phyloP scores from a whole-genome alignment of 2,888 invertebrate genomes.

The Idaea aversata region DNA sequence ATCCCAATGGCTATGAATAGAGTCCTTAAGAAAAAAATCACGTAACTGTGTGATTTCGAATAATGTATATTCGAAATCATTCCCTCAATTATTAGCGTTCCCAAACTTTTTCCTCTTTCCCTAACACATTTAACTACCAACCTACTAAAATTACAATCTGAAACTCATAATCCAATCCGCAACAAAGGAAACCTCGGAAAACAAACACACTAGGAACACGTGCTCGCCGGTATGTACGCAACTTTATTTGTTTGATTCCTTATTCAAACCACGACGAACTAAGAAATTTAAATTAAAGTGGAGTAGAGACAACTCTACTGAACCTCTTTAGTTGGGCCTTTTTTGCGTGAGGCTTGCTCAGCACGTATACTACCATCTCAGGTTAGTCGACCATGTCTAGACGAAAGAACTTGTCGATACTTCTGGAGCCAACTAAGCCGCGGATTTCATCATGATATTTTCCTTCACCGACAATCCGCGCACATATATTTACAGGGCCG shows the following conservation, averaged over 20 bases:
- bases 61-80: neutral
- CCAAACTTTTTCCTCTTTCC: neutral
- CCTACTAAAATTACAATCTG: neutral
- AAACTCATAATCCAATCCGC: neutral
- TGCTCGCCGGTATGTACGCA: neutral
- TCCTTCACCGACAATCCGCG: too few relatives aligned
- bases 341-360: too few relatives aligned
- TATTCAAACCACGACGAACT: neutral
- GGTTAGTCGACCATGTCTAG: too few relatives aligned
- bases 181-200: neutral
- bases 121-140: neutral
- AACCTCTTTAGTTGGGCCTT: too few relatives aligned
- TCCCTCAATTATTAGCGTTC: neutral
- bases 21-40: neutral
- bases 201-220: neutral
- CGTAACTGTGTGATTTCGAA: too few relatives aligned
- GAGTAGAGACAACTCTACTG: too few relatives aligned
- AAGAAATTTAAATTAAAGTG: neutral
- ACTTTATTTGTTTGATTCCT: constrained; percentile 1
- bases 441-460: too few relatives aligned
- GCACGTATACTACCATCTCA: too few relatives aligned
- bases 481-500: too few relatives aligned
- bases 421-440: too few relatives aligned
- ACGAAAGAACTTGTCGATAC: too few relatives aligned
- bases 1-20: too few relatives aligned